Evolutionary conservation across 2,888 invertebrate species (phyloP), one percentile per base, ranked within the genome.

Genomic region (Micropterix aruncella): DNA sequence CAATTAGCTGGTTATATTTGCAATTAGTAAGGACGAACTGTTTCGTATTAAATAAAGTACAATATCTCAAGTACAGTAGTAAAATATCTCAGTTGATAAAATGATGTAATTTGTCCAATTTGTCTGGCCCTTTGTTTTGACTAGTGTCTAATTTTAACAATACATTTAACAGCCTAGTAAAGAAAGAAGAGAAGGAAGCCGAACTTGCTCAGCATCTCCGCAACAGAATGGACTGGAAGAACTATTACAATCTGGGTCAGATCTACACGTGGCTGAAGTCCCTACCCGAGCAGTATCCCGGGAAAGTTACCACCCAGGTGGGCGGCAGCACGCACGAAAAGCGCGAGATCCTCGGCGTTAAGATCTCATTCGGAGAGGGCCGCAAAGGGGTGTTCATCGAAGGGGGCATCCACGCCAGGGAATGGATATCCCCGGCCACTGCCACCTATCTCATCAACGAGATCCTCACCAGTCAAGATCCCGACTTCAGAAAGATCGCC

Each of bases 371-470:
- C 15, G 55, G 60, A 0, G 50, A 57, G 18, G 56, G 59, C 9
- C 55, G 50, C 1, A 58, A 58, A 2, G 60, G 56, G 0, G 59
- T 70, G 38, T 55, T 68, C 37, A 53, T 70, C 0, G 63, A 66
- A 54, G 67, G 62, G 19, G 77, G 76, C 37, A 82, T 83, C 52
- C 74, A 85, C 48, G 84, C 77, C 0, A 75, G 88, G 40, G 90
- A 90, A 60, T 90, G 83, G 83, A 70, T 83, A 3, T 72, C 78
- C 0, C 76, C 83, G 0, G 79, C 81, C 0, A 69, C 78, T 0
- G 59, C 77, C 0, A 75, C 80, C 0, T 83, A 76, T 52, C 61
- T 83, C 2, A 58, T 75, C 3, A 73, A 80, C 48, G 72, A 82
- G 54, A 57, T 83, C 2, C 59, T 80, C 9, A 71, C 66, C 45